These are phyloP conservation scores for Limenitis arthemis DNA, from an alignment of 2,888 invertebrate genomes.

Conservation along the genomic window DNA sequence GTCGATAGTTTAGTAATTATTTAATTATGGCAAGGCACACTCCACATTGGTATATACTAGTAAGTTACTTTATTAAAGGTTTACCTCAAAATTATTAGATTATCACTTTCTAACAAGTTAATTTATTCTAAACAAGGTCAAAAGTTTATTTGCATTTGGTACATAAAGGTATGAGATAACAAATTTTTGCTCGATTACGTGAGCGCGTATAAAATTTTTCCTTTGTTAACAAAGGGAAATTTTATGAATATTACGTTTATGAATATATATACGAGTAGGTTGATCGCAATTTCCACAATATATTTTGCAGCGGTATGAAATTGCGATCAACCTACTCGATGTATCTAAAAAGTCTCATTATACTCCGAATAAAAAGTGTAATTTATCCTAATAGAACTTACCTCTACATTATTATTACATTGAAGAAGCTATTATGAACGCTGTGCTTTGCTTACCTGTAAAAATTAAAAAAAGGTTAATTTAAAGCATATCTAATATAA, in stretches of 20 bases:
- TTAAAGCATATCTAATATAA: not conserved
- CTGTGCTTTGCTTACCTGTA: conserved; percentile 9
- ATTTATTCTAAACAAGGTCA: conserved; percentile 8
- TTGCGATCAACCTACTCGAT: too few species aligned
- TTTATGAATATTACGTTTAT: not conserved
- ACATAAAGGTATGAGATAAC: conserved; percentile 14
- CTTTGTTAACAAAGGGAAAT: conserved; percentile 1
- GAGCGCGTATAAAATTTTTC: conserved; percentile 1
- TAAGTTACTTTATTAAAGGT: too few species aligned
- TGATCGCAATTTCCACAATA: too few species aligned
- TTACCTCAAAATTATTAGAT: too few species aligned
- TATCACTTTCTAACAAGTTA: not conserved
- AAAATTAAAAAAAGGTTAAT: conserved; percentile 1
- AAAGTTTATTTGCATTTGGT: conserved; percentile 8
- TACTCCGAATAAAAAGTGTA: too few species aligned
- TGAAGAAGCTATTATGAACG: too few species aligned
- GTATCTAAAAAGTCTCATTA: too few species aligned
- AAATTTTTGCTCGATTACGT: conserved; percentile 15
- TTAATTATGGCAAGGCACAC: too few species aligned
- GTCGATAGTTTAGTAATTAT: too few species aligned
- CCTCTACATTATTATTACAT: not conserved
- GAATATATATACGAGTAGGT: too few species aligned
- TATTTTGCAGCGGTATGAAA: too few species aligned
- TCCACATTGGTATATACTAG: too few species aligned
- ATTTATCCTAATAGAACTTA: not conserved